Base-by-base conservation (phyloP, 37 sponge, comb jelly and placozoan species). In the Mnemiopsis leidyi region DNA sequence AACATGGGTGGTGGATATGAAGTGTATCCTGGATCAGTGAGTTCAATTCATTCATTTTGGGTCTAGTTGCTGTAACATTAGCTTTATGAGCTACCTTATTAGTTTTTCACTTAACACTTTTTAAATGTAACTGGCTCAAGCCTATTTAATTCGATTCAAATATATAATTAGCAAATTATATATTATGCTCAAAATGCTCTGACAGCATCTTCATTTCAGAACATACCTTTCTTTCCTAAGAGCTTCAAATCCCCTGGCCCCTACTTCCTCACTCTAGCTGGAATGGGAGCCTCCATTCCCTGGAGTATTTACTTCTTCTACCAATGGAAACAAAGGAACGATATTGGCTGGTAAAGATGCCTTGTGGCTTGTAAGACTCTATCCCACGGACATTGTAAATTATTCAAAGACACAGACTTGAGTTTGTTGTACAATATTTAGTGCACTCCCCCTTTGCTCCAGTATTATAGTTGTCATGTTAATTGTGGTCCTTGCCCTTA, bases 181-280 rank as follows among this genome's bases (percentile, higher is more conserved):
- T n/a, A n/a, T n/a, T n/a, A n/a, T n/a, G n/a, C n/a, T n/a, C n/a
- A n/a, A n/a, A n/a, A n/a, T n/a, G n/a, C n/a, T n/a, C n/a, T n/a
- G n/a, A n/a, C n/a, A n/a, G n/a, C n/a, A n/a, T n/a, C n/a, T n/a
- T n/a, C n/a, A 48, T 77, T 85, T 85, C 90, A 85, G 90, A 85
- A 85, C 26, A 85, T 85, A 28, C 90, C 90, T 25, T 85, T 85
- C 61, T 85, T 85, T 61, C 90, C 90, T 0, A 77, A 77, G 18
- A 85, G 61, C 23, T 38, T 3, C 48, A 40, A 38, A 26, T 40
- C 40, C 0, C 90, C 90, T 36, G 3, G 61, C 38, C 90, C 61
- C 3, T 85, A 85, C 30, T n/a, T 85, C 28, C 25, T 39, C 5
- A 85, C 61, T n/a, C 90, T 85, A 37, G 90, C 90, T 28, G 9